Base-by-base conservation (phyloP, 2,888 invertebrate genomes). In the Villa cingulata region DNA sequence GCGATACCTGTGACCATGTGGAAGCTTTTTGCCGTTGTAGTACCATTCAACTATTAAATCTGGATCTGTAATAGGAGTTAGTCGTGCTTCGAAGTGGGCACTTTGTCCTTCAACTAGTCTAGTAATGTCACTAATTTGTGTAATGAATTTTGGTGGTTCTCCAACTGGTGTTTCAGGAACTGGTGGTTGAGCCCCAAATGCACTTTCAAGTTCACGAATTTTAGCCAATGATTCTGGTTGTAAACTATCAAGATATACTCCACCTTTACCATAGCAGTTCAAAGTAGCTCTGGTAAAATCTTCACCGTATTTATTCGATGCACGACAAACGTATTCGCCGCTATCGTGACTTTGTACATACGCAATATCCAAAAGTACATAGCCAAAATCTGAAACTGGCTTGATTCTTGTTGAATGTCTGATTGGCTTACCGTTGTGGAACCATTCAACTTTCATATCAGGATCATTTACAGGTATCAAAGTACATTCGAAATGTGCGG, bases 11-110 rank as follows among this genome's bases (percentile, higher is more conserved):
- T 96, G 95, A 44, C 96, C 97, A 70, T 87, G 86, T 2, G 90
- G 88, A 57, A 94, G 71, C 64, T 90, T 91, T 66, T 87, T 83
- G 51, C 89, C 91, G 63, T 94, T 90, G 65, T 87, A 90, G 68
- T 83, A 90, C 95, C 95, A 95, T 70, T 95, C 94, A 17, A 95
- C 91, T 56, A 83, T 83, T 53, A 96, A 76, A 58, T 91, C 88
- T 5, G 96, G 95, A 72, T 97, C 97, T 50, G 87, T 89, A 20
- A 94, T 81, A 1, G 98, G 98, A 20, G 88, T 85, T 44, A 97
- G 76, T 59, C 89, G 80, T 18, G 94, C 94, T 70, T 96, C 89
- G 57, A 88, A 81, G 76, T 89, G 94, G 55, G 91, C 92, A 57
- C 91, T 87, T 68, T 95, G 92, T 34, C 95, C 94, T 73, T 98